phyloP scores from a whole-genome alignment of 1,140 invertebrate genomes.

The Steinernema feltiae region DNA sequence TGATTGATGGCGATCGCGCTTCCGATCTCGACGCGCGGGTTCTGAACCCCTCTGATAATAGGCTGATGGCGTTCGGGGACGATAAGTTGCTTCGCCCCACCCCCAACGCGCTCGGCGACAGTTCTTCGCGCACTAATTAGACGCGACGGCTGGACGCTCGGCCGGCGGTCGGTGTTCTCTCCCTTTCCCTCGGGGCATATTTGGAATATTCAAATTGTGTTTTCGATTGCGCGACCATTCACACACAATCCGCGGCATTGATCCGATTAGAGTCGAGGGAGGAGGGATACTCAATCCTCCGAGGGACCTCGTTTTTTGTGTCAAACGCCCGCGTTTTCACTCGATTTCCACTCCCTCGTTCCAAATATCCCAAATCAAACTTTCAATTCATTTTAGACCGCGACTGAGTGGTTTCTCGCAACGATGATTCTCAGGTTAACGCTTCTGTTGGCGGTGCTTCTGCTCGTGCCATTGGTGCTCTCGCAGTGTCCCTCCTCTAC shows the following conservation, averaged over 20 bases:
- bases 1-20: not conserved
- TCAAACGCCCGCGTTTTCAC: not conserved
- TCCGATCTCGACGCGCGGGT: not conserved
- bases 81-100: not conserved
- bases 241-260: not conserved
- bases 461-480: not conserved
- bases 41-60: not conserved
- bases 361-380: not conserved
- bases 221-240: not conserved
- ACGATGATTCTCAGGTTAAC: not conserved
- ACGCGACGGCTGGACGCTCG: not conserved
- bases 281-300: not conserved
- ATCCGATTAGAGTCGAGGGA: not conserved
- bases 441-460: not conserved
- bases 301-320: slow-evolving; percentile 1
- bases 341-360: not conserved
- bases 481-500: slow-evolving; percentile 64
- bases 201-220: slow-evolving; percentile 5
- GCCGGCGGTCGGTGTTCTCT: not conserved
- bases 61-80: not conserved
- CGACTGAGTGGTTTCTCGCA: not conserved
- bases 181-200: not conserved
- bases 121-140: slow-evolving; percentile 13
- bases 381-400: not conserved
- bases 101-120: not conserved